Percentiles rank a stretch among this genome's conserved stretches.
phyloP scores from a whole-genome alignment of 2,797 vertebrate genomes.

The Chloroceryle inda region DNA sequence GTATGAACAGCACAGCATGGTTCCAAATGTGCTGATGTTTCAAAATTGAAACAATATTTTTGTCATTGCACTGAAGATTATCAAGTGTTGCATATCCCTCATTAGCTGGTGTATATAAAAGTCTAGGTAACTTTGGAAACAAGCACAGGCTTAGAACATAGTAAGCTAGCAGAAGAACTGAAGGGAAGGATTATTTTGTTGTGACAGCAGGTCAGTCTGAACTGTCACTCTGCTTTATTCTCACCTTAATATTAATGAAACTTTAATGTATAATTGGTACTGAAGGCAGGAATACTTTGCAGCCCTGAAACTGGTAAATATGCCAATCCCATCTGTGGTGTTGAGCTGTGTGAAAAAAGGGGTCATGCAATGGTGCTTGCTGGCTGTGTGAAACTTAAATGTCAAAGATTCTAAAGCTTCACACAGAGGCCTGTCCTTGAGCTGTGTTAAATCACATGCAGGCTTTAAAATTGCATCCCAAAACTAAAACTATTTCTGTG shows the following conservation, averaged over 20 bases:
- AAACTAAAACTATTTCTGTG: not conserved
- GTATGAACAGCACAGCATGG: not conserved
- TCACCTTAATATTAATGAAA: not conserved
- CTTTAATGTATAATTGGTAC: not conserved
- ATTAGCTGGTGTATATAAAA: not conserved
- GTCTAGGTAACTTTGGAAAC: not conserved
- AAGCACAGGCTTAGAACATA: not conserved
- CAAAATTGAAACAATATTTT: not conserved
- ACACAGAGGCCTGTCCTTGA: not conserved
- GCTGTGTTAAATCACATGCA: not conserved
- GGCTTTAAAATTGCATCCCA: not conserved
- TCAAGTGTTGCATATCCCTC: not conserved
- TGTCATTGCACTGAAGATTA: not conserved
- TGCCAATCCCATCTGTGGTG: not conserved
- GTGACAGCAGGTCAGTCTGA: not conserved
- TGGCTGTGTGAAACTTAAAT: not conserved
- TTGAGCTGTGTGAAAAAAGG: not conserved
- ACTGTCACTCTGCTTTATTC: not conserved
- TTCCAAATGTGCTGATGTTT: not conserved
- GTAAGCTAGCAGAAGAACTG: not conserved
- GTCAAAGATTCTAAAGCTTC: not conserved
- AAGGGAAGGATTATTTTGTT: not conserved
- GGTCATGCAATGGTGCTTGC: not conserved
- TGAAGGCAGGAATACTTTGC: not conserved
- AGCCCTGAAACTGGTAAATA: not conserved